A percentile compares a stretch with the other conserved stretches of the same genome.
Evolutionary conservation across 2,888 invertebrate species (phyloP).

Genomic region (Carabus problematicus): DNA sequence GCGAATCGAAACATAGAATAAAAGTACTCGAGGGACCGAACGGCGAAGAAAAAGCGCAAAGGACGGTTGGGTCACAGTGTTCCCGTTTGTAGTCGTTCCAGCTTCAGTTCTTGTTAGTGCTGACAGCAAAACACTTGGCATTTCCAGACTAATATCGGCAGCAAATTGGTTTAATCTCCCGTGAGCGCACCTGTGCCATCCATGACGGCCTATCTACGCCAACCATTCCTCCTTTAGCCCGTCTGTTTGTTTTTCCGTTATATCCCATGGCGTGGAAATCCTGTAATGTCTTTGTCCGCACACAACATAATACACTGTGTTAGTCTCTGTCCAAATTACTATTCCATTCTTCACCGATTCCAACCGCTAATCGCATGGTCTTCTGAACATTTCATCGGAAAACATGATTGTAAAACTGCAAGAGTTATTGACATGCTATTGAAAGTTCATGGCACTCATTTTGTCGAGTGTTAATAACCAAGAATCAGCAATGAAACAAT

Average conservation of each 20-base stretch:
- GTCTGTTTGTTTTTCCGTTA: background rate
- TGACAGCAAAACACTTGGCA: slow-evolving; percentile 43
- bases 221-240: slow-evolving; percentile 38
- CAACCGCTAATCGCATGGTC: too few relatives aligned
- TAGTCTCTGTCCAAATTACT: too few relatives aligned
- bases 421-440: too few relatives aligned
- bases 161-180: slow-evolving; percentile 53
- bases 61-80: background rate
- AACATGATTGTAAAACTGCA: too few relatives aligned
- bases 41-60: background rate
- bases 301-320: too few relatives aligned
- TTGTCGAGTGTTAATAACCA: too few relatives aligned
- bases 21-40: slow-evolving; percentile 31
- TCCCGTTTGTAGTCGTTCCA: slow-evolving; percentile 18
- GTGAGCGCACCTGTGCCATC: slow-evolving; percentile 51
- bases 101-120: slow-evolving; percentile 37
- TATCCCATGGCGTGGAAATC: slow-evolving; percentile 1
- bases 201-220: slow-evolving; percentile 35
- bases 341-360: too few relatives aligned
- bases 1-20: slow-evolving; percentile 23
- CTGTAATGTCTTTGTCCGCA: background rate
- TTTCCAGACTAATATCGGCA: slow-evolving; percentile 52
- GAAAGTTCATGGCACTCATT: too few relatives aligned
- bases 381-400: too few relatives aligned
- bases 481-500: too few relatives aligned